Evolutionary conservation across 2,797 vertebrate species (phyloP), one percentile per base, ranked within the genome.

Genomic region (Miichthys miiuy): DNA sequence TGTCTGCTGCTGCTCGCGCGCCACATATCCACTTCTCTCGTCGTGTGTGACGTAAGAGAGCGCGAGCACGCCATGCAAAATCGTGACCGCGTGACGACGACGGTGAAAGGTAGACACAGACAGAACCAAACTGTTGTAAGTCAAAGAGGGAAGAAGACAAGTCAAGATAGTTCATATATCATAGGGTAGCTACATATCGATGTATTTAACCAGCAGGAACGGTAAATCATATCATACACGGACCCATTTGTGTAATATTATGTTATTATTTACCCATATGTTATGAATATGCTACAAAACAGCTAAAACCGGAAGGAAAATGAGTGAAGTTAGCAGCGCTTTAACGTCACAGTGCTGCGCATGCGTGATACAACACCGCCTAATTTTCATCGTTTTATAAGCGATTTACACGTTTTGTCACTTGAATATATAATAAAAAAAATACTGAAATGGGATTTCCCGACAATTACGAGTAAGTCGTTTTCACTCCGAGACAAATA

Each of bases 81-180:
- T 93, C 91, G 93, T 93, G 92, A 92, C 84, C 52, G 82, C 81
- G 80, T 91, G 87, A 89, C 85, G 88, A 89, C 82, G 87, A 77
- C 75, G 63, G 72, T 34, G 68, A 75, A 60, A 72, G 79, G 72
- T 23, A 64, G 58, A 34, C 30, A 34, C 30, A 34, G 27, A 34
- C 80, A 75, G 68, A 69, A 68, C 81, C 20, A 9, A 65, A 67
- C 58, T 42, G 47, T 18, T 34, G 47, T 18, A 30, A 21, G 23
- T 61, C 81, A 74, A 80, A 91, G 87, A 89, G 12, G 0, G 34
- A 2, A 2, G 14, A 74, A 23, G n/a, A 44, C 1, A 1, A 1
- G 3, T 44, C 27, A 52, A 88, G 89, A 91, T 72, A 1, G 47
- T 69, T 81, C 38, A 10, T 34, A 0, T 4, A 0, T 6, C 8